Conservation (phyloP, 2,113 vertebrate species). For the Dunckerocampus dactyliophorus region DNA sequence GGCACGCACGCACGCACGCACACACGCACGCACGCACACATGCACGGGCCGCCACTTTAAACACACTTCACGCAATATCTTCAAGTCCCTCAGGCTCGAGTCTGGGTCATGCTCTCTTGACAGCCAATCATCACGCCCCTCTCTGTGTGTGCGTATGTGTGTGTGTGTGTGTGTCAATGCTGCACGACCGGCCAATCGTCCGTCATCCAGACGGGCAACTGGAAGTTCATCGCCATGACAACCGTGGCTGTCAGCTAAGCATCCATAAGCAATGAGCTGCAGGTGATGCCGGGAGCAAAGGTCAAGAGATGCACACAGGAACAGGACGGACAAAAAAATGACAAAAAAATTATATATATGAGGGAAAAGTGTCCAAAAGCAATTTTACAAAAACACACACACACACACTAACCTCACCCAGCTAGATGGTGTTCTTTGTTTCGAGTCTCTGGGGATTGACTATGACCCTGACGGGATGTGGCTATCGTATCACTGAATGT, state of each 20-base stretch:
- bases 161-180: too few relatives aligned
- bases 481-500: neutral
- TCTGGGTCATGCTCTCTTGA: constrained; percentile 53
- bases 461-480: constrained; percentile 21
- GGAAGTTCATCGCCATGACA: constrained; percentile 33
- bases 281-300: neutral
- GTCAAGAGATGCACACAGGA: neutral
- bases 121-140: constrained; percentile 36
- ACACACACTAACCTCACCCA: constrained; percentile 7
- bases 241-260: constrained; percentile 50
- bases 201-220: too few relatives aligned
- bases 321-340: neutral
- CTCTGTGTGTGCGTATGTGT: too few relatives aligned
- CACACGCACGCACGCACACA: constrained; percentile 20
- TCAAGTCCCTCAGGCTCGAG: constrained; percentile 45
- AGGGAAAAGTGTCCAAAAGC: neutral
- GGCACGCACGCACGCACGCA: constrained; percentile 19
- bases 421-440: constrained; percentile 9
- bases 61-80: constrained; percentile 46
- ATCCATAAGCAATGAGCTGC: constrained; percentile 37
- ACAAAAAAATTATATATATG: neutral
- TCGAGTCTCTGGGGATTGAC: constrained; percentile 19
- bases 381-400: constrained; percentile 9
- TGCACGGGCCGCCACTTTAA: constrained; percentile 42
- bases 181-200: too few relatives aligned